phyloP scores from a whole-genome alignment of 1,140 invertebrate species.

The Drosophila subobscura region DNA sequence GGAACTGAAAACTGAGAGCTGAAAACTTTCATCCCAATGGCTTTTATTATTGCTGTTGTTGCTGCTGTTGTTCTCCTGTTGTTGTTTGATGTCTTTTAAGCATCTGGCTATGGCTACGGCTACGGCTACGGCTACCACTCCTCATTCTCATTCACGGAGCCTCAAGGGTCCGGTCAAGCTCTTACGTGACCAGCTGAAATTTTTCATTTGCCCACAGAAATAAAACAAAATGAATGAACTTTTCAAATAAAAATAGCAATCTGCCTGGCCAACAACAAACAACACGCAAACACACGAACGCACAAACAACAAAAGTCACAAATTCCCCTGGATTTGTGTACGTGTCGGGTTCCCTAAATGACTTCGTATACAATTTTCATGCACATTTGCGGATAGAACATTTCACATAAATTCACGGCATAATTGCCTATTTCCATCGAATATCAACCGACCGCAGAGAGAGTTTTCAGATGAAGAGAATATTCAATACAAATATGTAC shows the following conservation, averaged over 20 bases:
- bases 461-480: not conserved
- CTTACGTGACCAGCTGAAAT: conserved; percentile 74
- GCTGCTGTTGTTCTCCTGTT: conserved; percentile 23
- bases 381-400: conserved; percentile 43
- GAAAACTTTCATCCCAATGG: conserved; percentile 68
- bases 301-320: conserved; percentile 49
- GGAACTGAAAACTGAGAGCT: conserved; percentile 24
- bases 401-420: conserved; percentile 64
- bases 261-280: conserved; percentile 28
- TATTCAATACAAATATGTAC: no score
- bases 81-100: conserved; percentile 62
- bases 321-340: conserved; percentile 55
- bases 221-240: conserved; percentile 77
- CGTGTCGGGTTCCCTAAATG: conserved; percentile 54
- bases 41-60: conserved; percentile 63
- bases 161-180: conserved; percentile 29
- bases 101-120: conserved; percentile 52
- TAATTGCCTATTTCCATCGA: conserved; percentile 54
- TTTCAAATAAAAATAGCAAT: conserved; percentile 79
- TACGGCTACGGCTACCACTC: conserved; percentile 2
- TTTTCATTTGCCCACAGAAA: conserved; percentile 68
- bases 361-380: conserved; percentile 33
- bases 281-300: conserved; percentile 16
- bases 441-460: conserved; percentile 48
- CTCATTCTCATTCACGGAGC: conserved; percentile 21